Base-by-base conservation (phyloP, 2,113 vertebrate genomes). In the Chionodraco myersi region DNA sequence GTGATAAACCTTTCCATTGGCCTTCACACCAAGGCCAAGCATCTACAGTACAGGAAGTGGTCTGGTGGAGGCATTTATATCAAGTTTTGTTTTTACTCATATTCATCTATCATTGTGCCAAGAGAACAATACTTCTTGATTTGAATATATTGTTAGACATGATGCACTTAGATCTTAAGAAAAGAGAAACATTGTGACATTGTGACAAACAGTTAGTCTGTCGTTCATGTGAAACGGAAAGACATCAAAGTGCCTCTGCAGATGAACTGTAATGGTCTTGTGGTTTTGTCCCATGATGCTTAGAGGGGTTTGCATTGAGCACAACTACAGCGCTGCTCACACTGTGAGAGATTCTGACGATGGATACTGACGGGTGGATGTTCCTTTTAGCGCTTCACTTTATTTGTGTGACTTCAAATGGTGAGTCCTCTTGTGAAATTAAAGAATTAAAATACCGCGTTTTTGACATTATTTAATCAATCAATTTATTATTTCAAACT, bases 201-300 rank as follows among this genome's bases (percentile, higher is more conserved):
- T 58, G 8, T 12, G 12, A 48, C 1, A 58, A 45, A 21, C 13
- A 62, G 44, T 7, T 15, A 13, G 1, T 9, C 14, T 59, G 3
- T 0, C 21, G 6, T 48, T 51, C 6, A 47, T 10, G 14, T 52
- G 62, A 77, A 80, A 80, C 1, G 14, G 26, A 59, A 64, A 82
- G 14, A 12, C 6, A 18, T 0, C 7, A 2, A 10, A 59, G 2
- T 1, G 3, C 57, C 62, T 82, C 59, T 3, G 34, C 16, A 1
- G 13, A 16, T 10, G 10, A 10, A 3, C 7, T 11, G 34, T n/a
- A 12, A n/a, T 59, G 74, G 58, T 87, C 65, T 83, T 87, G 89
- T 85, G 86, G 86, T 83, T 90, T 92, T 77, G 52, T 82, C 66
- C 60, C 72, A 23, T 82, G 81, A 89, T 80, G 77, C 76, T 68